Base-by-base conservation (phyloP, 2,888 invertebrate species). In the Lobophora halterata region DNA sequence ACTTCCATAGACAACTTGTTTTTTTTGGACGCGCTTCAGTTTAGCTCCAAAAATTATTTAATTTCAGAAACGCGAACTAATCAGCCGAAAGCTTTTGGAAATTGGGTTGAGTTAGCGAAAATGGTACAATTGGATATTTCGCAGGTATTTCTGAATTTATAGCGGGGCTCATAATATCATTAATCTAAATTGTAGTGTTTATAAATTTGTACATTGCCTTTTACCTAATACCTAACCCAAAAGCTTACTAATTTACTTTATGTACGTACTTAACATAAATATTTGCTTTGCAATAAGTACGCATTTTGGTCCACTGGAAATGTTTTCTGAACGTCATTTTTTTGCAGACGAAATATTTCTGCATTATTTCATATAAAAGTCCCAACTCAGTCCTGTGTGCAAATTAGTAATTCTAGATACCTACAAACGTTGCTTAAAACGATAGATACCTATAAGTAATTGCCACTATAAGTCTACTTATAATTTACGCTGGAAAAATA, bases 81-180 rank as follows among this genome's bases (percentile, higher is more conserved):
- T 71, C 75, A 75, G 74, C 72, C 61, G 77, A 76, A 75, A 73
- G 58, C 61, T 72, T 79, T 81, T 70, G 80, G 78, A 75, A 70
- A 74, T 80, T 80, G 65, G 72, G 71, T 61, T 75, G 63, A 72
- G 67, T 72, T 71, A 74, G 65, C 71, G 65, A 80, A 72, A 70
- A 85, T 85, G 86, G 82, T 85, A 70, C 81, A 75, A 71, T 81
- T 85, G 83, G 83, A 83, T 70, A 68, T 73, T 69, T 63, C 68
- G 62, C 78, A 86, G 85, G 85, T 85, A 85, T 72, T 75, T 74
- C 62, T 67, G 61, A 69, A 58, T 71, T 71, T 65, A 72, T 64
- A 61, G 53, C 24, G 82, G 82, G 82, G 77, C 72, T 78, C 61
- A 71, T 61, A 31, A 35, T 32, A 49, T 48, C 46, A 55, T 50